Evolutionary conservation across 2,113 vertebrate genomes (phyloP).

Genomic region (Craseonycteris thonglongyai): DNA sequence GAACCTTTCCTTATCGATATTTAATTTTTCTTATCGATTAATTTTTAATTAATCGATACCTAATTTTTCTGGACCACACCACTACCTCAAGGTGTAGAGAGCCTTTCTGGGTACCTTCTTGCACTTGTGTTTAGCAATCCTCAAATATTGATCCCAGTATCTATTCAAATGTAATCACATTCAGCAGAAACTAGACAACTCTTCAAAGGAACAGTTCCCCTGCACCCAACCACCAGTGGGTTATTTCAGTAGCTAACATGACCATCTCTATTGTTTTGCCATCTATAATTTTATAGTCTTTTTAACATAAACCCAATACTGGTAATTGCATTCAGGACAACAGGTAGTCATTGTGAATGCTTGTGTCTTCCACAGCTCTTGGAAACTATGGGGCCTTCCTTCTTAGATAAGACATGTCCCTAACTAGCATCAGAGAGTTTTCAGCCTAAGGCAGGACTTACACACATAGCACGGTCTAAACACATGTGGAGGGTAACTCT

Average conservation of each 20-base stretch:
- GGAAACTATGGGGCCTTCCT: fast-evolving
- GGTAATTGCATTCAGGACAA: neutral
- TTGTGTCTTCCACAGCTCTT: neutral
- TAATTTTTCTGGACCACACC: neutral
- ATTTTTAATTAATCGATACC: too few species aligned
- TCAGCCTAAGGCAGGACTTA: neutral
- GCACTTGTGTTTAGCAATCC: neutral
- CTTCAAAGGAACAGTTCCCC: neutral
- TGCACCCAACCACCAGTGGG: fast-evolving
- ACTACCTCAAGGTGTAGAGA: neutral
- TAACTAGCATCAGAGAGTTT: neutral
- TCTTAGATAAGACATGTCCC: neutral
- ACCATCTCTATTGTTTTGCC: neutral
- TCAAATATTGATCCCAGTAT: neutral
- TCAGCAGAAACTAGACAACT: neutral
- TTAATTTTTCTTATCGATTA: too few species aligned
- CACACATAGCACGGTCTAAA: neutral
- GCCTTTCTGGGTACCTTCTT: neutral
- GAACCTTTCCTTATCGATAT: conserved; percentile 16
- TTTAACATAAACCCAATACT: neutral
- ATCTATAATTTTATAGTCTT: neutral
- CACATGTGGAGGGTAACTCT: neutral
- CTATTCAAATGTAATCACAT: neutral
- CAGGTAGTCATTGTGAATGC: fast-evolving
- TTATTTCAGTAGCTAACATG: neutral